Percentiles rank a stretch among this genome's conserved stretches.
Conservation (phyloP, 2,113 vertebrate species). For the Charina bottae region DNA sequence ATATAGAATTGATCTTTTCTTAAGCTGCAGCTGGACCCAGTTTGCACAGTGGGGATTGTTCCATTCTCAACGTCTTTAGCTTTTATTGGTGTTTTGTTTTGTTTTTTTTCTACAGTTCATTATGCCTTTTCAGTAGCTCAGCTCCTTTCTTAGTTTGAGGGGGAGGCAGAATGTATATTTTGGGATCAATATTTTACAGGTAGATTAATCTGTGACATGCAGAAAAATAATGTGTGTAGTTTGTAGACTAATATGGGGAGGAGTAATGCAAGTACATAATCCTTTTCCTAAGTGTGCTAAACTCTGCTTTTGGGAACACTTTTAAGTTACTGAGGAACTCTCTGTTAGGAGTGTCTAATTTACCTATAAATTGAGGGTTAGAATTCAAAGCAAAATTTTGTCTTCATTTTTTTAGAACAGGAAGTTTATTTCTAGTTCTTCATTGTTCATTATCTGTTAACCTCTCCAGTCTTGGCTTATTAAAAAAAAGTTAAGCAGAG, state of each 20-base stretch:
- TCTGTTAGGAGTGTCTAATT: background rate
- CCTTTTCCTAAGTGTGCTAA: background rate
- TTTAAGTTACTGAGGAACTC: background rate
- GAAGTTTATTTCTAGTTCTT: background rate
- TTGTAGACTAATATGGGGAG: background rate
- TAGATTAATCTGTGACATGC: background rate
- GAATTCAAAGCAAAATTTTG: background rate
- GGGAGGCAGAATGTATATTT: background rate
- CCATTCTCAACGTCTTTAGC: constrained; percentile 12
- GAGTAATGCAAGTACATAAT: background rate
- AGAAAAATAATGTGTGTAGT: background rate
- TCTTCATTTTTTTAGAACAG: background rate
- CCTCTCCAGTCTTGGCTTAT: background rate
- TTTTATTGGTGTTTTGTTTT: background rate
- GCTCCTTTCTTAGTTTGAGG: background rate
- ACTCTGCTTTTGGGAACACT: background rate
- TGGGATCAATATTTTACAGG: constrained; percentile 20
- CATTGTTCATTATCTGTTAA: background rate
- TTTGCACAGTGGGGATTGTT: constrained; percentile 24
- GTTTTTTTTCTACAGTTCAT: background rate
- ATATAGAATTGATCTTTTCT: constrained; percentile 42
- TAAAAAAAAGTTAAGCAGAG: too few relatives aligned
- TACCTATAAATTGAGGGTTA: background rate
- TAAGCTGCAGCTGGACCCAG: constrained; percentile 48
- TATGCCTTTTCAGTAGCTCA: background rate